These are phyloP conservation scores for Eupithecia insigniata DNA, from an alignment of 2,888 invertebrate genomes.

Conservation along the genomic window DNA sequence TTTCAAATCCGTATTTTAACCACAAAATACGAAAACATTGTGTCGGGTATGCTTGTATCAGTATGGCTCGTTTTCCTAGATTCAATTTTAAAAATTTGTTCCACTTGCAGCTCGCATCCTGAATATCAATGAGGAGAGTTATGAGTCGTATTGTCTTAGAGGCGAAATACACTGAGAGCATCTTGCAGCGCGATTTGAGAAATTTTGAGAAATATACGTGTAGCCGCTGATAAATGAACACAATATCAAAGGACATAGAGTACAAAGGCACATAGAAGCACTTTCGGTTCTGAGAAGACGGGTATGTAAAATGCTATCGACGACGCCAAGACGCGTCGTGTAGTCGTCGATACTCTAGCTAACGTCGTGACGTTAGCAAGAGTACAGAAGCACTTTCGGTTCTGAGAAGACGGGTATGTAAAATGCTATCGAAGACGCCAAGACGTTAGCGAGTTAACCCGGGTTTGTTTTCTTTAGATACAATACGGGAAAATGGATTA, in stretches of 20 bases:
- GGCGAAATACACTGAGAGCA: constrained; percentile 22
- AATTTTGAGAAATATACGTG: neutral
- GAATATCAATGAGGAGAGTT: constrained; percentile 74
- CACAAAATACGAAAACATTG: constrained; percentile 53
- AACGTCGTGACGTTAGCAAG: neutral
- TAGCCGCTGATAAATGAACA: neutral
- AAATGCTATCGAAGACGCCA: neutral
- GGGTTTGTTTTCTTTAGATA: neutral
- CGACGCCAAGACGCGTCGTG: too few species aligned
- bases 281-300: neutral
- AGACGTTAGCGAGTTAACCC: too few species aligned
- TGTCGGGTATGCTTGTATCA: constrained; percentile 59
- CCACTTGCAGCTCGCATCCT: constrained; percentile 63
- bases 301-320: neutral
- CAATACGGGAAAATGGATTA: neutral
- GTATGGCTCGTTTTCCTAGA: constrained; percentile 65
- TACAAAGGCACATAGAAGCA: neutral
- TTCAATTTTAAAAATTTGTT: constrained; percentile 82
- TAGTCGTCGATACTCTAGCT: too few species aligned
- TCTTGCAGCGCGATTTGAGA: neutral
- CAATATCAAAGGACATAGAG: neutral
- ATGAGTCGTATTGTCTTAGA: constrained; percentile 66
- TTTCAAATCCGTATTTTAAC: constrained; percentile 32
- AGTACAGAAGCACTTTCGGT: neutral
- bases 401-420: neutral